A percentile compares a stretch with the other conserved stretches of the same genome.
These are phyloP conservation scores for Styela plicata DNA, from an alignment of 23 tunicate species.

Conservation along the genomic window DNA sequence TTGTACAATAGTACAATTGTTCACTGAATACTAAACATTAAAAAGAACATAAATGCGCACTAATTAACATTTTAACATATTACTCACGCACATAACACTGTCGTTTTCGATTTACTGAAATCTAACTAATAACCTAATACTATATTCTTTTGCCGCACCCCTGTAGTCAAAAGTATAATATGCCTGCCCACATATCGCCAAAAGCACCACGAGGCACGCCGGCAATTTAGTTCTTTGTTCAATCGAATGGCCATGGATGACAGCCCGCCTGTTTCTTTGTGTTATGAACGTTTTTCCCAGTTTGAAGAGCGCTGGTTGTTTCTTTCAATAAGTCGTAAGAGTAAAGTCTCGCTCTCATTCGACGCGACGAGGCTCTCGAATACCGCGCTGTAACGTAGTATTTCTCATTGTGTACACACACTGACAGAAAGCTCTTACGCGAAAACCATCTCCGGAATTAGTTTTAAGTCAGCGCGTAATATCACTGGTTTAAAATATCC, in stretches of 20 bases:
- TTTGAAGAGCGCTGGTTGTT: not conserved
- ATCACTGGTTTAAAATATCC: too few species aligned
- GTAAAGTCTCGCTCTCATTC: not conserved
- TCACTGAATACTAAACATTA: too few species aligned
- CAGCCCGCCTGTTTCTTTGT: not conserved
- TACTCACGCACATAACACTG: too few species aligned
- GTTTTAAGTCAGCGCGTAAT: not conserved
- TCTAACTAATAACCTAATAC: too few species aligned
- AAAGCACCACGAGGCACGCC: conserved; percentile 26
- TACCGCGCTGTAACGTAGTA: not conserved
- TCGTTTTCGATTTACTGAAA: too few species aligned
- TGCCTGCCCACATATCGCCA: not conserved
- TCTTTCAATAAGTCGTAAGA: not conserved
- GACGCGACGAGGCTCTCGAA: not conserved
- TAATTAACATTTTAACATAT: too few species aligned
- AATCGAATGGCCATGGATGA: not conserved
- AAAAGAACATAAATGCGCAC: too few species aligned
- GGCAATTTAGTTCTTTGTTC: not conserved
- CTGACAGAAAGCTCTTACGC: not conserved
- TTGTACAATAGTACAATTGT: too few species aligned
- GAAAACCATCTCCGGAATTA: not conserved
- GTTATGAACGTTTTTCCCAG: not conserved
- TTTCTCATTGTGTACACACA: not conserved
- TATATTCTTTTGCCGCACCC: too few species aligned
- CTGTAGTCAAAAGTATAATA: not conserved